Conservation (phyloP, 1,140 invertebrate species). For the Matsumurasca onukii region DNA sequence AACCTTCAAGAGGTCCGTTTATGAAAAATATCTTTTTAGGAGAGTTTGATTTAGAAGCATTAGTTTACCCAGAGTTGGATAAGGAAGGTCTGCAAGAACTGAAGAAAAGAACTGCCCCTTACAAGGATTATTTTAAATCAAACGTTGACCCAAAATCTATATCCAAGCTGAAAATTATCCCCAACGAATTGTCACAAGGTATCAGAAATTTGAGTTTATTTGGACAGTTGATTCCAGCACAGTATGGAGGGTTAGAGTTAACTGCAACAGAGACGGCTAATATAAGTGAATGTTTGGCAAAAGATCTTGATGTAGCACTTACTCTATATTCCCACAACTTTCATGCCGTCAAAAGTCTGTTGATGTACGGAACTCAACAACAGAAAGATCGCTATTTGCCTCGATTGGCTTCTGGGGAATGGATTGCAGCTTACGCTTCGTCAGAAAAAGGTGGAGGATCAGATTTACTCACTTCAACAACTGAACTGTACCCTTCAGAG, state of each 20-base stretch:
- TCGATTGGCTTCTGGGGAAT: constrained; percentile 28
- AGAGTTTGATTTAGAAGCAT: constrained; percentile 43
- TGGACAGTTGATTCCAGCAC: constrained; percentile 2
- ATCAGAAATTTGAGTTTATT: constrained; percentile 15
- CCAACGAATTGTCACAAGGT: not conserved
- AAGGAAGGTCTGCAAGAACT: constrained; percentile 57
- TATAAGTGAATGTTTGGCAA: constrained; percentile 5
- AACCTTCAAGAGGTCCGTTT: constrained; percentile 41
- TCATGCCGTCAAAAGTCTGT: not conserved
- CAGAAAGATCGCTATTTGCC: constrained; percentile 36
- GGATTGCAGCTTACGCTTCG: constrained; percentile 24
- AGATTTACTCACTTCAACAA: constrained; percentile 29
- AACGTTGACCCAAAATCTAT: constrained; percentile 10
- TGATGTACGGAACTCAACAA: constrained; percentile 22
- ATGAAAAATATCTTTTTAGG: constrained; percentile 46
- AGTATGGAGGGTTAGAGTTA: constrained; percentile 20
- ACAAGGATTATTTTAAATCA: constrained; percentile 13
- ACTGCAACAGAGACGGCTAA: not conserved
- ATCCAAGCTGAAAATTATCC: constrained; percentile 13
- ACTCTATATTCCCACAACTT: not conserved
- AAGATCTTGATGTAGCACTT: constrained; percentile 8
- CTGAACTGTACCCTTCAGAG: not conserved
- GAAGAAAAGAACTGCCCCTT: constrained; percentile 37
- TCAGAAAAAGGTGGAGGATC: constrained; percentile 31
- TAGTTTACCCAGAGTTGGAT: constrained; percentile 52